Conservation (phyloP, 2,888 invertebrate genomes). For the Plutella xylostella region DNA sequence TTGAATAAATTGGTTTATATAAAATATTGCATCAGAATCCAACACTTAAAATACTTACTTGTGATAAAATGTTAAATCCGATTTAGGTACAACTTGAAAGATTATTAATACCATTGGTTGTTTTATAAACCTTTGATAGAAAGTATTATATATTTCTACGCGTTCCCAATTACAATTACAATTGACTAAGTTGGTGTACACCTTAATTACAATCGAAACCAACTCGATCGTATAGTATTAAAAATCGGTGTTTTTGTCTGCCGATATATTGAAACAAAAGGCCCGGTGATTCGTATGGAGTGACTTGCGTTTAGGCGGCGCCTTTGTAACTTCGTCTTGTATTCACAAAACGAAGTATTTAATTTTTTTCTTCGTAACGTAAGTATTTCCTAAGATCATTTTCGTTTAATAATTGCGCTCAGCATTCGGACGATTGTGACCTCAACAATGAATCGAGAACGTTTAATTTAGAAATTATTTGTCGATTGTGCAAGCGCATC, state of each 20-base stretch:
- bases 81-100: no score
- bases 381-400: conserved; percentile 43
- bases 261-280: conserved; percentile 56
- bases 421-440: conserved; percentile 20
- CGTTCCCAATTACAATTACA: conserved; percentile 23
- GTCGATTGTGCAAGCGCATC: background rate
- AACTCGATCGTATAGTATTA: conserved; percentile 36
- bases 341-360: conserved; percentile 49
- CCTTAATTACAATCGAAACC: conserved; percentile 48
- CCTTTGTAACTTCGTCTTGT: conserved; percentile 47
- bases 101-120: no score
- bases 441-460: background rate
- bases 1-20: no score
- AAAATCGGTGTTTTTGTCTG: conserved; percentile 51
- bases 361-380: background rate
- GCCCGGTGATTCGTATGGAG: conserved; percentile 60
- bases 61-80: no score
- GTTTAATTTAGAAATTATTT: background rate
- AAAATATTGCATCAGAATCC: no score
- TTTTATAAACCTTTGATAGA: conserved; percentile 41
- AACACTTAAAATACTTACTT: no score
- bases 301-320: conserved; percentile 55
- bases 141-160: conserved; percentile 35
- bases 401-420: conserved; percentile 49
- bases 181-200: conserved; percentile 24